Evolutionary conservation across 2,888 invertebrate species (phyloP), one percentile per base, ranked within the genome.

Genomic region (Strigamia crassipes): DNA sequence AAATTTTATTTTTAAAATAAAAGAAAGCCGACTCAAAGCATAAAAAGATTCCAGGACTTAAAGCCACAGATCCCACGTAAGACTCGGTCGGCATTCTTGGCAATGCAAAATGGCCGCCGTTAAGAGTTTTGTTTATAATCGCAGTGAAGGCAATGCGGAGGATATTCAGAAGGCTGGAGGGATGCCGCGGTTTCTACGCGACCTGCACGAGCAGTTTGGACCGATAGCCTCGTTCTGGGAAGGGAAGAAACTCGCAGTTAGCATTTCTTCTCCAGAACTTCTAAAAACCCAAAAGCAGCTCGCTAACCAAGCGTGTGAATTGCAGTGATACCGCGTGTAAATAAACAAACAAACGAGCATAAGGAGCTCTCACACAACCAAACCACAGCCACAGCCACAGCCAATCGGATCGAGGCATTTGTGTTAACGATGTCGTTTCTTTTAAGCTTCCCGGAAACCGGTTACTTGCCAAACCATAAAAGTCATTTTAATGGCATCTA

Each of bases 161-260:
- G 61, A 66, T 23, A 21, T 66, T 21, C 5, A 12, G 23, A 66
- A 21, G 18, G 12, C 23, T 9, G 61, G 21, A 18, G 61, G 61
- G 1, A 18, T 66, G 61, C 5, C 9, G 23, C 85, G 88, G 84
- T 89, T 88, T 85, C 84, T 89, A 9, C 41, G 84, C 23, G 85
- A 86, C n/a, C 84, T 88, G 4, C 88, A 89, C 81, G 84, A 86
- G 38, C 83, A 86, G 77, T 87, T 85, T 84, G 89, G 89, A 15
- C 84, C 86, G 2, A 87, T 89, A 38, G 86, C 86, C 15, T 87
- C 88, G n/a, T 89, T 89, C 84, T 89, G 88, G 88, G 86, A 86
- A 84, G 87, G 87, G 41, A 83, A 86, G 27, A 84, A 85, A 80
- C 85, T 86, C 78, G 85, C 86, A 13, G 87, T 89, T 83, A 88